Percentiles rank a stretch among this genome's conserved stretches.
phyloP scores from a whole-genome alignment of 2,797 vertebrate genomes.

The Schizopygopsis malacanthus region DNA sequence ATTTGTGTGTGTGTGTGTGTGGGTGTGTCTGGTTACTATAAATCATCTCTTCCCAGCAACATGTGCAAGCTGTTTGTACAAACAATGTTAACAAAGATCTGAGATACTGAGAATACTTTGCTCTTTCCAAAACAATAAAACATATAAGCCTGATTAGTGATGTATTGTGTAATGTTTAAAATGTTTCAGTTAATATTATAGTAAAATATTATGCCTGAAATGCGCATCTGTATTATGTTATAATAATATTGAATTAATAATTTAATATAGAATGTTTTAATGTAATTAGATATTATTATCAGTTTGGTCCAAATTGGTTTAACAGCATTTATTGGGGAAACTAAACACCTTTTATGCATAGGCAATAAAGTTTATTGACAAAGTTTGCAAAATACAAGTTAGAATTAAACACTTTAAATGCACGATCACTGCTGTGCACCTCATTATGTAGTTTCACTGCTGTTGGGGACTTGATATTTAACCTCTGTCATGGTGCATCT shows the following conservation, averaged over 20 bases:
- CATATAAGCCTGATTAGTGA: slow-evolving; percentile 70
- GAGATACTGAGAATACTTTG: slow-evolving; percentile 74
- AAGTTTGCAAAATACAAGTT: slow-evolving; percentile 64
- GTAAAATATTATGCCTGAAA: neutral
- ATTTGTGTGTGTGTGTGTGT: slow-evolving; percentile 64
- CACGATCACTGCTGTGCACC: neutral
- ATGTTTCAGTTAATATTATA: neutral
- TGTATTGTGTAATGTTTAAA: slow-evolving; percentile 35
- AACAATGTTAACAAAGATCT: slow-evolving; percentile 74
- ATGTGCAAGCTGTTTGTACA: slow-evolving; percentile 79
- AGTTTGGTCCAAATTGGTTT: neutral
- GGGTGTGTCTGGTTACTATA: slow-evolving; percentile 70
- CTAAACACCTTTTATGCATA: neutral
- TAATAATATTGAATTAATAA: neutral
- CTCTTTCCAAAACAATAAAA: slow-evolving; percentile 86
- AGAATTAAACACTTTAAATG: slow-evolving; percentile 46
- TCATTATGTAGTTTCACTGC: slow-evolving; percentile 1
- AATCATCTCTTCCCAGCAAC: slow-evolving; percentile 75
- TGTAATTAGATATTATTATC: neutral
- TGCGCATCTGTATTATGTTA: neutral
- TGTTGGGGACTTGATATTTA: neutral
- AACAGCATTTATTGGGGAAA: neutral
- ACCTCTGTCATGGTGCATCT: neutral
- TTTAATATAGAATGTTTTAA: neutral
- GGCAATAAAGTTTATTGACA: slow-evolving; percentile 76